Percentiles rank a stretch among this genome's conserved stretches.
phyloP scores from a whole-genome alignment of 92 coral and sea anemone species.

The Metridium senile region DNA sequence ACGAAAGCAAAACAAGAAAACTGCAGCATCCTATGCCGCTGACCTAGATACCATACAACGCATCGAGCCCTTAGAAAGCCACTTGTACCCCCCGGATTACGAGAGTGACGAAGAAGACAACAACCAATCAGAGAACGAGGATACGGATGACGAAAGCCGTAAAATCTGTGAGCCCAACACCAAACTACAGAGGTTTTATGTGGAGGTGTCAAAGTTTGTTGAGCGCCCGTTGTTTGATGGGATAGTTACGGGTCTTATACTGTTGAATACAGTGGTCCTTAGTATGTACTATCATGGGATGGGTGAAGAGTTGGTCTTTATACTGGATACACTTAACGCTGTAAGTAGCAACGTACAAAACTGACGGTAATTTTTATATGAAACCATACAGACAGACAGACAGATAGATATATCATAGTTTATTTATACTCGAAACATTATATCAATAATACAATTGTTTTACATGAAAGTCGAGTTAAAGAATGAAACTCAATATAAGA shows the following conservation, averaged over 20 bases:
- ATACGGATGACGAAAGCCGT: neutral
- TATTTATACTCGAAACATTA: too few relatives aligned
- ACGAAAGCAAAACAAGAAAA: slow-evolving; percentile 58
- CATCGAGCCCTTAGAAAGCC: slow-evolving; percentile 52
- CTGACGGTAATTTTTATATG: too few relatives aligned
- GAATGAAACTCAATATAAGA: too few relatives aligned
- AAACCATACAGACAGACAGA: too few relatives aligned
- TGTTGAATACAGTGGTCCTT: slow-evolving; percentile 77
- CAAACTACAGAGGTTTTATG: slow-evolving; percentile 20
- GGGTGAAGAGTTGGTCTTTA: slow-evolving; percentile 46
- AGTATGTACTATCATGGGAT: slow-evolving; percentile 76
- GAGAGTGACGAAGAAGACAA: slow-evolving; percentile 9
- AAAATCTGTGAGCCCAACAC: slow-evolving; percentile 14
- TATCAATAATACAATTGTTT: too few relatives aligned
- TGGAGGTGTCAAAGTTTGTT: slow-evolving; percentile 34
- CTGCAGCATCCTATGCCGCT: slow-evolving; percentile 68
- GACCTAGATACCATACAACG: slow-evolving; percentile 55
- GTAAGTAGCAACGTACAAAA: too few relatives aligned
- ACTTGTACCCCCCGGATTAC: slow-evolving; percentile 40
- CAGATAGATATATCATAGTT: too few relatives aligned
- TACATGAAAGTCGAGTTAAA: too few relatives aligned
- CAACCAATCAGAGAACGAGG: slow-evolving; percentile 3
- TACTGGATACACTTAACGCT: slow-evolving; percentile 66
- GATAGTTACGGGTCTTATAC: slow-evolving; percentile 59
- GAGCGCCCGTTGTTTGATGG: slow-evolving; percentile 65